A percentile compares a stretch with the other conserved stretches of the same genome.
Conservation (phyloP, 2,113 vertebrate species). For the Crotalus horridus region DNA sequence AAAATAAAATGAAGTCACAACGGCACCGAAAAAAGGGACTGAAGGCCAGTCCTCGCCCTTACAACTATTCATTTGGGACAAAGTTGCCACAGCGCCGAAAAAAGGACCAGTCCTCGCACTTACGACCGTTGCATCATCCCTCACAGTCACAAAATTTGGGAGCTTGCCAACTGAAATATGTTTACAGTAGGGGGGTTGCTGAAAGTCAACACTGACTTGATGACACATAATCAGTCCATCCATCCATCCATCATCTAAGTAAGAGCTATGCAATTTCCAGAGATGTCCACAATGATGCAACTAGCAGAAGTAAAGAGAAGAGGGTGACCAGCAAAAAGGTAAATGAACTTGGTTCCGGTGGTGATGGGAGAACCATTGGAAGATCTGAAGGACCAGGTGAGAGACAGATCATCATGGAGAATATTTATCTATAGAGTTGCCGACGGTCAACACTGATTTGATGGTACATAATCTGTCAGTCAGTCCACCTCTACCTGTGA, state of each 20-base stretch:
- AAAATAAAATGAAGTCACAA: too few relatives aligned
- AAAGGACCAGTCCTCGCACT: too few relatives aligned
- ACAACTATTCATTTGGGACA: too few relatives aligned
- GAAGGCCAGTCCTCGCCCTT: too few relatives aligned
- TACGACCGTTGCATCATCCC: too few relatives aligned
- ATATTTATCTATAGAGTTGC: background rate
- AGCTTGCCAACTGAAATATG: too few relatives aligned
- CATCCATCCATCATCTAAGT: background rate
- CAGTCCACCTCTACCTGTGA: background rate
- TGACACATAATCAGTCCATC: too few relatives aligned
- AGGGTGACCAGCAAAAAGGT: background rate
- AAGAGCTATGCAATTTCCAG: background rate
- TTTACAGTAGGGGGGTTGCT: too few relatives aligned
- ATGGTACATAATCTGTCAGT: background rate
- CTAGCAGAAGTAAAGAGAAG: background rate
- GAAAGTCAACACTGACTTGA: too few relatives aligned
- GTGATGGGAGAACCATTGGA: background rate
- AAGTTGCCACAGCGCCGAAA: too few relatives aligned
- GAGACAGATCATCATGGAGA: background rate
- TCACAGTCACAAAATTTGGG: too few relatives aligned
- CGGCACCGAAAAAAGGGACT: too few relatives aligned
- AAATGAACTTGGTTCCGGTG: background rate
- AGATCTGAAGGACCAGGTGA: background rate
- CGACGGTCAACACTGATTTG: background rate
- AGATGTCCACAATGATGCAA: background rate